Evolutionary conservation across 2,888 invertebrate genomes (phyloP).

Genomic region (Ichneumon xanthorius): DNA sequence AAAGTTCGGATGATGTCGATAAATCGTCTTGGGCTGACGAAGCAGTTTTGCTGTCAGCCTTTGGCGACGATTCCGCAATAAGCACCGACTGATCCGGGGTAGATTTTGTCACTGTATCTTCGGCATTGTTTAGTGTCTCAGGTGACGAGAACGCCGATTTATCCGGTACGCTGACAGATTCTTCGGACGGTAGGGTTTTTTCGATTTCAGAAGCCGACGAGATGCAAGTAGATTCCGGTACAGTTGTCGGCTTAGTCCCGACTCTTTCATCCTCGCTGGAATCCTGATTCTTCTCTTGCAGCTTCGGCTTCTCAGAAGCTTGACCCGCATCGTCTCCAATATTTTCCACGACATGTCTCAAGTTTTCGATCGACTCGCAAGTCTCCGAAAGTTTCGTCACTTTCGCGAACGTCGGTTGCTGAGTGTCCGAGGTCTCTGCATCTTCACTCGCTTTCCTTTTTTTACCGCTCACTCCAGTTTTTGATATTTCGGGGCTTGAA

Average conservation of each 20-base stretch:
- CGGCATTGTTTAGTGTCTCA: constrained; percentile 40
- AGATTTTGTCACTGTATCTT: constrained; percentile 8
- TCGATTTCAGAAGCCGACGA: background rate
- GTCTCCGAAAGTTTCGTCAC: constrained; percentile 71
- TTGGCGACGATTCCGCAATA: constrained; percentile 24
- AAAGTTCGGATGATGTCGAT: constrained; percentile 1
- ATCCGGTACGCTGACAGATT: background rate
- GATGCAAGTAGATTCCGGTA: background rate
- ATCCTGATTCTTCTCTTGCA: constrained; percentile 37
- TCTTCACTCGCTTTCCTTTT: constrained; percentile 62
- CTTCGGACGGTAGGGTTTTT: constrained; percentile 19
- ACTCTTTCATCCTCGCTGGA: constrained; percentile 25
- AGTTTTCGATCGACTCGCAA: constrained; percentile 80
- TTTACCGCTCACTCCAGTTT: constrained; percentile 44
- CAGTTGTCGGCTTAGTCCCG: constrained; percentile 16
- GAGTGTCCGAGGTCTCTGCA: constrained; percentile 21
- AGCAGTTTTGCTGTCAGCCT: constrained; percentile 8
- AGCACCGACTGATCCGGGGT: constrained; percentile 8
- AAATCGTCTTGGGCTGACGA: background rate
- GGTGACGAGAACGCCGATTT: constrained; percentile 9
- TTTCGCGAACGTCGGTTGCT: constrained; percentile 52
- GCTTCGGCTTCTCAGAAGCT: constrained; percentile 34
- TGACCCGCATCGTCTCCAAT: constrained; percentile 74
- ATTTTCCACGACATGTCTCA: constrained; percentile 78
- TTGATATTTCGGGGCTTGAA: constrained; percentile 32